Evolutionary conservation across 2,888 invertebrate genomes (phyloP).

Genomic region (Macrophya alboannulata): DNA sequence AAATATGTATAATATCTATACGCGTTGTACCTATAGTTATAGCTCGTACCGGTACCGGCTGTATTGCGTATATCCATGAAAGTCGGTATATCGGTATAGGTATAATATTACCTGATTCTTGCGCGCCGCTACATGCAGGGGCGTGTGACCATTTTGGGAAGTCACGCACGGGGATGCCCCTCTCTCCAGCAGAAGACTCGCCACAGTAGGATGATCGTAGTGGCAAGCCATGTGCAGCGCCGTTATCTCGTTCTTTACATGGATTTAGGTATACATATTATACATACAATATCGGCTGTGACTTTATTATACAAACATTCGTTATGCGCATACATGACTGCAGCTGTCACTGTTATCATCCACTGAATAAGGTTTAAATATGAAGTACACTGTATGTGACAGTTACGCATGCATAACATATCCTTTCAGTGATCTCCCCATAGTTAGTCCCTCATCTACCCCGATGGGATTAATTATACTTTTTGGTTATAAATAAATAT

Average conservation of each 20-base stretch:
- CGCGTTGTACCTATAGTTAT: background rate
- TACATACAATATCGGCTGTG: background rate
- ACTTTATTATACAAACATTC: background rate
- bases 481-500: too few relatives aligned
- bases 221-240: conserved; percentile 98
- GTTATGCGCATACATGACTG: background rate
- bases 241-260: conserved; percentile 91
- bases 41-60: background rate
- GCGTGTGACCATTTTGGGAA: conserved; percentile 99
- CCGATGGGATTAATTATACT: too few relatives aligned
- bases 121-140: conserved; percentile 98
- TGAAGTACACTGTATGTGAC: too few relatives aligned
- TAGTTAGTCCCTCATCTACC: too few relatives aligned
- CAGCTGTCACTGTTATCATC: background rate
- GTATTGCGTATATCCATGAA: conserved; percentile 56
- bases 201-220: conserved; percentile 96
- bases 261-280: background rate
- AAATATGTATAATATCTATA: too few relatives aligned
- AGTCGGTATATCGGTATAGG: background rate
- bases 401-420: too few relatives aligned
- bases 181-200: conserved; percentile 93
- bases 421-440: too few relatives aligned
- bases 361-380: too few relatives aligned
- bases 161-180: conserved; percentile 96
- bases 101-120: conserved; percentile 90